These are phyloP conservation scores for Salvelinus namaycush DNA, from an alignment of 2,113 vertebrate genomes.

Conservation along the genomic window DNA sequence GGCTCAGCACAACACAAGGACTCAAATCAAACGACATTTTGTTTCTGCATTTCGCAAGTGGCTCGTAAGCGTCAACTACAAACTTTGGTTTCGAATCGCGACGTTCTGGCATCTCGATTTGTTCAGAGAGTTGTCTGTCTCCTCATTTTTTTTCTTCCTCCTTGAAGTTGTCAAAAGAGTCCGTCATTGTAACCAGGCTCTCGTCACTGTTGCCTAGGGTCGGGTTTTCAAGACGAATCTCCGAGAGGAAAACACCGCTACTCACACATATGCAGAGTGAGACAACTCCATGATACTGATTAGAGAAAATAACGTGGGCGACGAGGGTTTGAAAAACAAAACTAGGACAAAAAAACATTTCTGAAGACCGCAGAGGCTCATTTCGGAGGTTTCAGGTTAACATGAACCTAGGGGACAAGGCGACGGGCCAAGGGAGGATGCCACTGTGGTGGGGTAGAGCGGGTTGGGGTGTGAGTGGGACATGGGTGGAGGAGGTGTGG, in stretches of 20 bases:
- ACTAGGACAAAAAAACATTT: no score
- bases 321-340: background rate
- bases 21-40: background rate
- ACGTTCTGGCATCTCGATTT: no score
- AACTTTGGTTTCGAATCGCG: no score
- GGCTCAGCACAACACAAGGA: conserved; percentile 6
- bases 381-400: conserved; percentile 35
- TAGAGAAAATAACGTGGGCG: conserved; percentile 20
- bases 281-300: conserved; percentile 11
- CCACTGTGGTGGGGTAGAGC: conserved; percentile 26
- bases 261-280: background rate
- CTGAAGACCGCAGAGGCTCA: background rate
- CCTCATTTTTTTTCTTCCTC: no score
- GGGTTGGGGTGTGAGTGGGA: background rate
- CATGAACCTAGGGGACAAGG: conserved; percentile 23
- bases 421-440: conserved; percentile 27
- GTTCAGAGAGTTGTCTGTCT: no score
- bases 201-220: no score
- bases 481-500: no score
- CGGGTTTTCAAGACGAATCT: background rate
- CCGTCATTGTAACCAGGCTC: no score
- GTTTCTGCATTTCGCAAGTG: no score
- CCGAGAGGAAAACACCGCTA: background rate
- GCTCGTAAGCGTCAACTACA: no score
- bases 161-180: no score